Evolutionary conservation across 2,888 invertebrate genomes (phyloP).

Genomic region (Dolomedes plantarius): DNA sequence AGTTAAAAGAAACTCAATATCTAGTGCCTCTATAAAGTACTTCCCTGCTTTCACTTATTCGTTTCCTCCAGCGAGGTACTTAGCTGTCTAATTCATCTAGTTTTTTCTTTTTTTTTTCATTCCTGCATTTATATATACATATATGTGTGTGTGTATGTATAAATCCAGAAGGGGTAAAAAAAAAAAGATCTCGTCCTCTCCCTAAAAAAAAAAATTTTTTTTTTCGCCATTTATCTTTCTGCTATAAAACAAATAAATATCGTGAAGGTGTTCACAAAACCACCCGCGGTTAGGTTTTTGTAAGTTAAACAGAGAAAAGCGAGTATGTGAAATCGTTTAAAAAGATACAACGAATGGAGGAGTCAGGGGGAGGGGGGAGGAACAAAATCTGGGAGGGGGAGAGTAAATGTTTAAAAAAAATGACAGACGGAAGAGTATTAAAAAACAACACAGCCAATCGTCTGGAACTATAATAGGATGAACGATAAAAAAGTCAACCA

Average conservation of each 20-base stretch:
- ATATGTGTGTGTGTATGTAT: background rate
- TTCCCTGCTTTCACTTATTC: constrained; percentile 49
- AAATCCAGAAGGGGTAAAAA: constrained; percentile 3
- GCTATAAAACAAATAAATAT: constrained; percentile 59
- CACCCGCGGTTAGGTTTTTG: constrained; percentile 66
- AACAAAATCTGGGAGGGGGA: background rate
- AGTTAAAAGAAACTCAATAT: constrained; percentile 69
- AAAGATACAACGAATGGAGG: constrained; percentile 51
- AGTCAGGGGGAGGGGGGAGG: background rate
- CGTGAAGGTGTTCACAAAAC: constrained; percentile 38
- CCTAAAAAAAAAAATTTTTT: background rate
- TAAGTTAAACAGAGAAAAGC: constrained; percentile 66
- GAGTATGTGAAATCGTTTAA: constrained; percentile 60
- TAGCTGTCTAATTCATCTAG: constrained; percentile 34
- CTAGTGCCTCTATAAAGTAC: constrained; percentile 44
- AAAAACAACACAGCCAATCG: constrained; percentile 64
- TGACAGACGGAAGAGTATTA: constrained; percentile 30
- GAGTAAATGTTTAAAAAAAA: constrained; percentile 4
- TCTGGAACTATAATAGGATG: constrained; percentile 64
- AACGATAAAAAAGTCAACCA: constrained; percentile 62
- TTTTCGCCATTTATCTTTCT: constrained; percentile 40
- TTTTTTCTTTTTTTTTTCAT: constrained; percentile 27
- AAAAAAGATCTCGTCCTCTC: background rate
- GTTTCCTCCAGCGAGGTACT: constrained; percentile 51
- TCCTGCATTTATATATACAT: background rate